Conservation (phyloP, 2,113 vertebrate genomes). For the Phoenicopterus ruber region DNA sequence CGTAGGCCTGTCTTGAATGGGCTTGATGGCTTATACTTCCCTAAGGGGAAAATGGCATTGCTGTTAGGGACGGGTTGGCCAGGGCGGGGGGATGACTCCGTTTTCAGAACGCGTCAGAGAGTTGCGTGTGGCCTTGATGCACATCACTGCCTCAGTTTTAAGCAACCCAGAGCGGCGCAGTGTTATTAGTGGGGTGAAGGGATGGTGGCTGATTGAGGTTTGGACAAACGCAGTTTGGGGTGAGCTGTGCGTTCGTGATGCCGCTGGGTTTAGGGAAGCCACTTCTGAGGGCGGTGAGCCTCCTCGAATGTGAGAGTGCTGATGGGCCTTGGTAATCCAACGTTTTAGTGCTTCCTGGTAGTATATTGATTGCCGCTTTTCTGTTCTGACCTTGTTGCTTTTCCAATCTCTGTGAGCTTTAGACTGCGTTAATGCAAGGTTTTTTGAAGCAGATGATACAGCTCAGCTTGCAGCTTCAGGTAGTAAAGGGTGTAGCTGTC, state of each 20-base stretch:
- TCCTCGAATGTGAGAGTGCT: background rate
- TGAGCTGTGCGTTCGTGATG: background rate
- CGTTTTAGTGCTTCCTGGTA: background rate
- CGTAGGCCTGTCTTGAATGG: background rate
- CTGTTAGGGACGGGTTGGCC: background rate
- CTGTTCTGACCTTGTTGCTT: background rate
- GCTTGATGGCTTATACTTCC: background rate
- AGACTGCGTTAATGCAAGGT: background rate
- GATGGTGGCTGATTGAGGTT: background rate
- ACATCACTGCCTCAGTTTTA: background rate
- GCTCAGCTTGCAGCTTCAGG: background rate
- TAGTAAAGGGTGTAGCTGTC: background rate
- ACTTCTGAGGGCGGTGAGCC: accelerated
- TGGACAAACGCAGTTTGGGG: background rate
- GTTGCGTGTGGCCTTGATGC: background rate
- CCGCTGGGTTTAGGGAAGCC: background rate
- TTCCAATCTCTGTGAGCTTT: background rate
- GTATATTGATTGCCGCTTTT: background rate
- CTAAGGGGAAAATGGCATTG: background rate
- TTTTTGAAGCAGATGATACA: background rate
- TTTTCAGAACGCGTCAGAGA: background rate
- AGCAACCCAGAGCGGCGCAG: background rate
- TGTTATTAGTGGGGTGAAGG: background rate
- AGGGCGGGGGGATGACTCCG: accelerated
- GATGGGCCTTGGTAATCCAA: background rate